These are phyloP conservation scores for Ditylenchus weischeri DNA, from an alignment of 2,888 invertebrate species.

Conservation along the genomic window DNA sequence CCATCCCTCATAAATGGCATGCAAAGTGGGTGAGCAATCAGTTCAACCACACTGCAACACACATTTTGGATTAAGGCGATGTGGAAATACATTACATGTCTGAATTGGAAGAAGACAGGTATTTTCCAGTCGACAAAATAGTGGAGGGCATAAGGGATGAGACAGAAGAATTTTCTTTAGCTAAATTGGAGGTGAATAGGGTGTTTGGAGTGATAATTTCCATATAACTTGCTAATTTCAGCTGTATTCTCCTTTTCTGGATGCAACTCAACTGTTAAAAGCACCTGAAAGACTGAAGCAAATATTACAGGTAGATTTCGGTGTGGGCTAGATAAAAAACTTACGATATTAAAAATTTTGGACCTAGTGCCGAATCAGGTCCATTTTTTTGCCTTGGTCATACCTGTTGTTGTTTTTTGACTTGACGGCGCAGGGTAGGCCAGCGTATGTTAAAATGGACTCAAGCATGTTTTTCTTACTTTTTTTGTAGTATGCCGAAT, in stretches of 20 bases:
- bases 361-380: too few species aligned
- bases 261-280: constrained; percentile 10
- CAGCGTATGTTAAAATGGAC: too few species aligned
- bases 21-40: constrained; percentile 14
- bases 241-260: constrained; percentile 13
- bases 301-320: neutral
- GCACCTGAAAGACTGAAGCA: constrained; percentile 4
- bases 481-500: too few species aligned
- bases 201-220: too few species aligned
- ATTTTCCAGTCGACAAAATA: constrained; percentile 12
- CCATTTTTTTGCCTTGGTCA: too few species aligned
- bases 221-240: too few species aligned
- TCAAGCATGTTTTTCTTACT: too few species aligned
- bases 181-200: constrained; percentile 9
- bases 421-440: too few species aligned
- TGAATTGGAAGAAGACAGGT: constrained; percentile 7
- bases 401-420: neutral
- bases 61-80: constrained; percentile 9
- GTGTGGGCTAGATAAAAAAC: too few species aligned
- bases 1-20: constrained; percentile 10
- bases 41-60: neutral
- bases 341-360: too few species aligned
- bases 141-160: neutral
- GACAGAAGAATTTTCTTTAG: constrained; percentile 12
- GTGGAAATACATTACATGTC: constrained; percentile 16